These are phyloP conservation scores for Teleiodes luculella DNA, from an alignment of 2,888 invertebrate species.

Conservation along the genomic window DNA sequence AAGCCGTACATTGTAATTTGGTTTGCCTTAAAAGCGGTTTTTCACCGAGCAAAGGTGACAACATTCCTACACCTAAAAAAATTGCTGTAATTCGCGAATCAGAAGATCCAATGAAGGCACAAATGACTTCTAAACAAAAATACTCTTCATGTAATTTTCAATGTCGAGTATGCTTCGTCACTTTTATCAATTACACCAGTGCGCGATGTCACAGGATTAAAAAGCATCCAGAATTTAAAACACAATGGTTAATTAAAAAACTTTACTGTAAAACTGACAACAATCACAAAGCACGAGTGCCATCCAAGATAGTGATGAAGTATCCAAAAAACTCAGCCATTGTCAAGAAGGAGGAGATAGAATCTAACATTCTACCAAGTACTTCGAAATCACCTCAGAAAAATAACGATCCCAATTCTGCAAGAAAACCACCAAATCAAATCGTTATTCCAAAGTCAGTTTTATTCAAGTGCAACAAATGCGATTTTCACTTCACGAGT, in stretches of 20 bases:
- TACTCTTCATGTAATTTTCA: constrained; percentile 1
- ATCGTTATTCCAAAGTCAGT: constrained; percentile 30
- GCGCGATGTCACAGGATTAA: constrained; percentile 18
- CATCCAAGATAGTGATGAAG: not conserved
- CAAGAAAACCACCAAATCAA: not conserved
- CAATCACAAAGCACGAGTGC: not conserved
- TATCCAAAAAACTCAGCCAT: not conserved
- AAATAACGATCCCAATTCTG: not conserved
- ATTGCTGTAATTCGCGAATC: not conserved
- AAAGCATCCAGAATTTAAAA: constrained; percentile 15
- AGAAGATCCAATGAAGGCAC: not conserved
- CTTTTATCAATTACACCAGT: constrained; percentile 1
- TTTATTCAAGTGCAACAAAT: constrained; percentile 38
- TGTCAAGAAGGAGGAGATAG: too few relatives aligned
- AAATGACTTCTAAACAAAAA: not conserved
- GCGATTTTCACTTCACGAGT: constrained; percentile 33
- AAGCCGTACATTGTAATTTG: not conserved
- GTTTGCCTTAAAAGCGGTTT: too few relatives aligned
- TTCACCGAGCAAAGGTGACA: not conserved
- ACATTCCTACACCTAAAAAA: not conserved
- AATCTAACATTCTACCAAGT: too few relatives aligned
- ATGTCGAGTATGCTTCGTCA: constrained; percentile 23
- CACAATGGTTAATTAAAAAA: not conserved
- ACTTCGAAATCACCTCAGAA: not conserved
- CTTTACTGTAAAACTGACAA: not conserved